These are phyloP conservation scores for Peromyscus aztecus DNA, from an alignment of 2,797 vertebrate species.

Conservation along the genomic window DNA sequence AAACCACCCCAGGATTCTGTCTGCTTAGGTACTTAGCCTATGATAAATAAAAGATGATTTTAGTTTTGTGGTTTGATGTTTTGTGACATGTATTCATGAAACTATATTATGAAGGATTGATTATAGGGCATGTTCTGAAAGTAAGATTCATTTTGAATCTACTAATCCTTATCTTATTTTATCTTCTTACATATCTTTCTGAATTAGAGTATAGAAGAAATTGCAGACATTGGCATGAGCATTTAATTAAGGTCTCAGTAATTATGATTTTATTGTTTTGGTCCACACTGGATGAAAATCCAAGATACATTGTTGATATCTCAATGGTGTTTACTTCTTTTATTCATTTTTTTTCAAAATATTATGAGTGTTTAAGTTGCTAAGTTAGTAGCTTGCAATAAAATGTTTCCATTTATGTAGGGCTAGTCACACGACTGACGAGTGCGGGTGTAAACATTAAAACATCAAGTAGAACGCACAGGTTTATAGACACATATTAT, in stretches of 20 bases:
- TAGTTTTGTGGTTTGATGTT: constrained; percentile 1
- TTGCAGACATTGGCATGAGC: not conserved
- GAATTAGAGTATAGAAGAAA: constrained; percentile 30
- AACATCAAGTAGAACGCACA: not conserved
- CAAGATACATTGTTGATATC: not conserved
- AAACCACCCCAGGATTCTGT: not conserved
- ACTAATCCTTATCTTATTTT: constrained; percentile 10
- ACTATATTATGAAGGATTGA: not conserved
- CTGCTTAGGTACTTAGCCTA: not conserved
- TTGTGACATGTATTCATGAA: constrained; percentile 1
- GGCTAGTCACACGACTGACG: not conserved
- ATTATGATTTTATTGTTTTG: constrained; percentile 12
- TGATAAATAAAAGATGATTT: constrained; percentile 25
- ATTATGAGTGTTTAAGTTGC: not conserved
- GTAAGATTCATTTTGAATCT: not conserved
- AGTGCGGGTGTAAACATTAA: not conserved
- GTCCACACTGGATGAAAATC: not conserved
- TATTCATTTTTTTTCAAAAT: constrained; percentile 1
- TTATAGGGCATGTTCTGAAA: not conserved
- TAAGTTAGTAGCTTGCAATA: not conserved
- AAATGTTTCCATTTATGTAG: not conserved
- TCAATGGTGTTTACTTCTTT: constrained; percentile 15
- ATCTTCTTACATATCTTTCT: not conserved
- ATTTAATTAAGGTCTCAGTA: constrained; percentile 2
- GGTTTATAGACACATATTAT: not conserved